Percentiles rank a stretch among this genome's conserved stretches.
Conservation (phyloP, 2,797 vertebrate species). For the Chaenodraco wilsoni region DNA sequence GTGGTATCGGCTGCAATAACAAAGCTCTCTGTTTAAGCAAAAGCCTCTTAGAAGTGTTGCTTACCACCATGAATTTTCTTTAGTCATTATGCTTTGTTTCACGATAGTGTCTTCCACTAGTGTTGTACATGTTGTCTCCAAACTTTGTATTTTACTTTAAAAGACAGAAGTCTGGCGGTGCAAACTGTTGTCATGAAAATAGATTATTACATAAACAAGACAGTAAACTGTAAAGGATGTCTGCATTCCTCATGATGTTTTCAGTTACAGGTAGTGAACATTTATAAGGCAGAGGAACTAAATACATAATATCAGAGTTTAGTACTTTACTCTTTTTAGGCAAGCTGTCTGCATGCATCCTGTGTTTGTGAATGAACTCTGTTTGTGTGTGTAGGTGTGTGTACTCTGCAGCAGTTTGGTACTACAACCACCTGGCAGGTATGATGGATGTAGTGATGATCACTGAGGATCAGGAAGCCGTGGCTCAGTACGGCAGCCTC, state of each 20-base stretch:
- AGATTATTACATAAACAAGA: background rate
- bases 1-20: no score
- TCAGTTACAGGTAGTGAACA: background rate
- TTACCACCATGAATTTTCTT: background rate
- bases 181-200: conserved; percentile 12
- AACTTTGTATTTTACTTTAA: background rate
- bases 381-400: conserved; percentile 86
- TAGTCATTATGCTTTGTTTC: background rate
- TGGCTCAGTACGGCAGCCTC: conserved; percentile 86
- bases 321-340: conserved; percentile 12
- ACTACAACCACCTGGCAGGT: conserved; percentile 90
- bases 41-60: background rate
- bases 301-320: background rate
- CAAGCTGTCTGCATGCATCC: conserved; percentile 17
- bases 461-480: conserved; percentile 88
- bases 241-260: background rate
- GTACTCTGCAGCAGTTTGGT: conserved; percentile 94
- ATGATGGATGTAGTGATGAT: conserved; percentile 93
- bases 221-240: conserved; percentile 1
- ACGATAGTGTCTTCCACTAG: background rate
- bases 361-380: conserved; percentile 5
- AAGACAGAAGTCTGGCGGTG: background rate
- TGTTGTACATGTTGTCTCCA: background rate
- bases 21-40: background rate
- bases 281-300: background rate